phyloP scores from a whole-genome alignment of 1,140 invertebrate species.

The Leptopilina boulardi region DNA sequence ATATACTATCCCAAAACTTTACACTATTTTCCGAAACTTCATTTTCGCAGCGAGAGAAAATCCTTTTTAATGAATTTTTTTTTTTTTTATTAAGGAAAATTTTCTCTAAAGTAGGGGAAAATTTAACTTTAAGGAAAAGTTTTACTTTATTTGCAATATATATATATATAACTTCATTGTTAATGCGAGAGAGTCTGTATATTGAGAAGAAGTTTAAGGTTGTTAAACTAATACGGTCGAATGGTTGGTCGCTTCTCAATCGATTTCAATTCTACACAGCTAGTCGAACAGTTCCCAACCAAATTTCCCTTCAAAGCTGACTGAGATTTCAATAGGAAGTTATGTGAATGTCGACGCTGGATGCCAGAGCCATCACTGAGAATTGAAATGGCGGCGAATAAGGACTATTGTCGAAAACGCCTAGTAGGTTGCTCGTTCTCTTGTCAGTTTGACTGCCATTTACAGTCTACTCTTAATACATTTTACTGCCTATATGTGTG shows the following conservation, averaged over 20 bases:
- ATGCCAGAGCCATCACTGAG: constrained; percentile 47
- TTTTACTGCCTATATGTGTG: background rate
- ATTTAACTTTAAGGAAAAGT: background rate
- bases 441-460: constrained; percentile 53
- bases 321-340: constrained; percentile 66
- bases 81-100: background rate
- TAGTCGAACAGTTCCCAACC: constrained; percentile 51
- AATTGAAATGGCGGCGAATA: constrained; percentile 62
- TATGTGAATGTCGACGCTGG: constrained; percentile 56
- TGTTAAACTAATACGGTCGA: constrained; percentile 16
- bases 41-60: background rate
- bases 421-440: constrained; percentile 40
- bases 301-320: constrained; percentile 60
- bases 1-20: background rate
- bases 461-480: background rate
- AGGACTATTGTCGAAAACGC: constrained; percentile 54
- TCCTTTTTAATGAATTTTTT: background rate
- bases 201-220: background rate
- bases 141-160: background rate
- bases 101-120: background rate
- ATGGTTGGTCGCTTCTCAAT: constrained; percentile 38
- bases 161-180: background rate
- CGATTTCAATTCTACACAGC: constrained; percentile 55
- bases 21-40: background rate
- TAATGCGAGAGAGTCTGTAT: background rate